A percentile compares a stretch with the other conserved stretches of the same genome.
Evolutionary conservation across 2,888 invertebrate species (phyloP).

Genomic region (Automeris io): DNA sequence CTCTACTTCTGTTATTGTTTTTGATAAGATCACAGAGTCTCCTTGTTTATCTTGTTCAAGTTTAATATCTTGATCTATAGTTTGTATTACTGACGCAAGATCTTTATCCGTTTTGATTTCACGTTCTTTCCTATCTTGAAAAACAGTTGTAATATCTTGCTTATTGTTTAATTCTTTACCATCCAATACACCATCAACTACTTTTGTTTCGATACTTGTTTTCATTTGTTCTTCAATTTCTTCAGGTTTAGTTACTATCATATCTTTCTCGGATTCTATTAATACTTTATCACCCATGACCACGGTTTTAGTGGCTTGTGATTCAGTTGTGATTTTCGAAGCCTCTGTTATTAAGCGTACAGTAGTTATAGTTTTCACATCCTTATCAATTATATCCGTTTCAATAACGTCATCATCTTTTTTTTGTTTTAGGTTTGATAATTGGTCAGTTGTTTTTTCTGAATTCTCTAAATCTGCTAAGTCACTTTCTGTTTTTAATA

Average conservation of each 20-base stretch:
- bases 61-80: background rate
- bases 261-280: background rate
- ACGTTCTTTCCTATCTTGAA: background rate
- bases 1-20: constrained; percentile 8
- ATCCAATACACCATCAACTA: background rate
- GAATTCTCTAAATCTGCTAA: constrained; percentile 19
- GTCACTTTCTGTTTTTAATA: constrained; percentile 14
- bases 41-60: background rate
- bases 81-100: background rate
- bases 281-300: background rate
- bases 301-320: background rate
- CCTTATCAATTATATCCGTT: background rate
- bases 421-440: constrained; percentile 7
- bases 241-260: background rate
- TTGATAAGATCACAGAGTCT: background rate
- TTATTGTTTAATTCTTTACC: background rate
- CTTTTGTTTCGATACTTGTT: background rate
- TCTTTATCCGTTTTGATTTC: background rate
- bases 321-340: background rate
- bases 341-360: background rate
- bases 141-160: background rate
- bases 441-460: constrained; percentile 23
- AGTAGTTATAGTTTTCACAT: too few relatives aligned
- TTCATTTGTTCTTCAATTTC: background rate
- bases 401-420: background rate